Conservation (phyloP, 2,113 vertebrate species). For the Dissostichus mawsoni region DNA sequence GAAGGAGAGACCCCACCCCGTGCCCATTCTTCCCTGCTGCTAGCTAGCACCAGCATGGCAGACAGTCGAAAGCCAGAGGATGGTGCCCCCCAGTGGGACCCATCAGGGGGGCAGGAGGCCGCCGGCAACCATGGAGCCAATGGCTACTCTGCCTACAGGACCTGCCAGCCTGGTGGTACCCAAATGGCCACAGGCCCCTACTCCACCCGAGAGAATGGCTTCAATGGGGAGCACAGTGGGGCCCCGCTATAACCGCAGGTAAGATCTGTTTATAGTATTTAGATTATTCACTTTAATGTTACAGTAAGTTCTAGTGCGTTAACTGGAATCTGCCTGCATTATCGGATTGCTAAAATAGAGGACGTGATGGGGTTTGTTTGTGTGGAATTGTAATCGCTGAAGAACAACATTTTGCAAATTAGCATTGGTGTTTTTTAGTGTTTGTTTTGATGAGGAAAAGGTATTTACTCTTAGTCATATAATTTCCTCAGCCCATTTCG, state of each 20-base stretch:
- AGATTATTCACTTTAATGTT: not conserved
- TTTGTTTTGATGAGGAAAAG: too few species aligned
- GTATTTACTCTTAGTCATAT: too few species aligned
- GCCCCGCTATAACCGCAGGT: slow-evolving; percentile 94
- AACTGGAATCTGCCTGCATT: not conserved
- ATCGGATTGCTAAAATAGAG: not conserved
- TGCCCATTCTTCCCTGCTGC: slow-evolving; percentile 58
- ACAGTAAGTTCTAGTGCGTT: not conserved
- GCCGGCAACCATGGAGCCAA: slow-evolving; percentile 90
- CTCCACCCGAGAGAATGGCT: slow-evolving; percentile 92
- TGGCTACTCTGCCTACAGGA: slow-evolving; percentile 92
- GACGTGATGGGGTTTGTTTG: not conserved
- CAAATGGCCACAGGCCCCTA: slow-evolving; percentile 83
- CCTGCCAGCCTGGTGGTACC: slow-evolving; percentile 83
- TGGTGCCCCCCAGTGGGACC: slow-evolving; percentile 91
- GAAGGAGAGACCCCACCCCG: slow-evolving; percentile 48
- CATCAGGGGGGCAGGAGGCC: slow-evolving; percentile 89
- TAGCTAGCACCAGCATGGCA: slow-evolving; percentile 87
- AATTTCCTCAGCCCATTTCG: too few species aligned
- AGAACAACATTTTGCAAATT: not conserved
- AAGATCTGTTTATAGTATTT: slow-evolving; percentile 51
- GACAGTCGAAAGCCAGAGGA: slow-evolving; percentile 95
- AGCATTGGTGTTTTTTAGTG: not conserved
- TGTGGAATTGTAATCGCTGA: not conserved
- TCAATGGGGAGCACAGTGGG: slow-evolving; percentile 92